Percentiles rank a stretch among this genome's conserved stretches.
phyloP scores from a whole-genome alignment of 2,888 invertebrate species.

The Plagodis dolabraria region DNA sequence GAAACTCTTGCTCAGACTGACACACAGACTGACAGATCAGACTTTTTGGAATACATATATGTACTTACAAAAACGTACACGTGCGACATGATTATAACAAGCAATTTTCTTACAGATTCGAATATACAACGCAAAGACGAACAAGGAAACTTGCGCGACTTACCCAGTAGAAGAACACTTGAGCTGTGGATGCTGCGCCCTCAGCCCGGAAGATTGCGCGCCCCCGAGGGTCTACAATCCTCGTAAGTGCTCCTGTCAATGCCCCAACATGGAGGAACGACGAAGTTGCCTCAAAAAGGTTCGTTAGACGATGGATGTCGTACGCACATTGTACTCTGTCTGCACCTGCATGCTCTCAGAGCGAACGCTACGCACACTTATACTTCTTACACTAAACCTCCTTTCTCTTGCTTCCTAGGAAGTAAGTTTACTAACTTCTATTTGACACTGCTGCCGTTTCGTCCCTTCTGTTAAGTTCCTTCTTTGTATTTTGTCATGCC shows the following conservation, averaged over 20 bases:
- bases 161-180: conserved; percentile 72
- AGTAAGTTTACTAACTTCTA: conserved; percentile 11
- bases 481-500: conserved; percentile 3
- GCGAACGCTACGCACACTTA: conserved; percentile 16
- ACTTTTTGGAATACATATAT: too few species aligned
- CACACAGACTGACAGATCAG: too few species aligned
- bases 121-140: conserved; percentile 69
- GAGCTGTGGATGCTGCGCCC: conserved; percentile 69
- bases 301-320: conserved; percentile 80
- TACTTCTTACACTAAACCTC: conserved; percentile 4
- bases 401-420: conserved; percentile 12
- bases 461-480: not conserved
- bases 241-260: conserved; percentile 82
- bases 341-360: conserved; percentile 23
- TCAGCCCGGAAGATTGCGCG: conserved; percentile 58
- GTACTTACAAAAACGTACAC: too few species aligned
- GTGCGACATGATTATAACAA: conserved; percentile 1
- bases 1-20: too few species aligned
- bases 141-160: conserved; percentile 69
- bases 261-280: conserved; percentile 73
- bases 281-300: conserved; percentile 74
- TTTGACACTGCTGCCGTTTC: not conserved
- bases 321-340: conserved; percentile 23
- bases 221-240: conserved; percentile 68
- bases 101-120: conserved; percentile 59